A percentile compares a stretch with the other conserved stretches of the same genome.
phyloP scores from a whole-genome alignment of 2,888 invertebrate species.

The Patella ulyssiponensis region DNA sequence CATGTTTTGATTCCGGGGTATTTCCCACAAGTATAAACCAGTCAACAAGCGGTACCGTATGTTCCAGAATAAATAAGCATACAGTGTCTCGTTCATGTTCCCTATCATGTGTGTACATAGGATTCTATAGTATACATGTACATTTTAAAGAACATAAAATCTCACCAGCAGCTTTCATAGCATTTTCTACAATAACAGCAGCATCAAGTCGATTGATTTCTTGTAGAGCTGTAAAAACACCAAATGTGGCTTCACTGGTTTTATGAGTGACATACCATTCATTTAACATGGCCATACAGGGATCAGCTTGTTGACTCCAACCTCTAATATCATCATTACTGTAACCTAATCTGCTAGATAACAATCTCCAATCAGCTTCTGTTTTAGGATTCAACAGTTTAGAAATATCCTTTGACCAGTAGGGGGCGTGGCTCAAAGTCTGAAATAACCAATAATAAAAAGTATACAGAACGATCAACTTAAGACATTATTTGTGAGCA shows the following conservation, averaged over 20 bases:
- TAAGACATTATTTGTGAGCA: background rate
- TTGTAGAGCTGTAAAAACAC: conserved; percentile 60
- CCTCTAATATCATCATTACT: conserved; percentile 64
- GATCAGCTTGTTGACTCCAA: conserved; percentile 67
- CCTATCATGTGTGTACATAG: too few relatives aligned
- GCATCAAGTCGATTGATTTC: conserved; percentile 67
- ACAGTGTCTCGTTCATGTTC: too few relatives aligned
- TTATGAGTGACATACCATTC: conserved; percentile 70
- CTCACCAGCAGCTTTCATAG: conserved; percentile 61
- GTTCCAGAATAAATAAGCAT: too few relatives aligned
- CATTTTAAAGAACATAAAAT: too few relatives aligned
- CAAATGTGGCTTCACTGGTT: conserved; percentile 62
- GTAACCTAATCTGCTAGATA: conserved; percentile 66
- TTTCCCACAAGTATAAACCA: too few relatives aligned
- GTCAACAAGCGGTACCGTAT: too few relatives aligned
- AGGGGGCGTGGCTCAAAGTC: conserved; percentile 68
- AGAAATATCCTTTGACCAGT: conserved; percentile 66
- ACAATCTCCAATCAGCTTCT: conserved; percentile 66
- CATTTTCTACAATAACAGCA: conserved; percentile 63
- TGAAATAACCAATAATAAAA: conserved; percentile 36
- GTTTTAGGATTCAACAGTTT: conserved; percentile 60
- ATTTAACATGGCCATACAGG: conserved; percentile 67
- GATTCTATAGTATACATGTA: too few relatives aligned
- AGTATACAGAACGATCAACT: conserved; percentile 32
- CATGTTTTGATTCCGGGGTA: too few relatives aligned